phyloP scores from a whole-genome alignment of 2,113 vertebrate genomes.

The Saccopteryx leptura region DNA sequence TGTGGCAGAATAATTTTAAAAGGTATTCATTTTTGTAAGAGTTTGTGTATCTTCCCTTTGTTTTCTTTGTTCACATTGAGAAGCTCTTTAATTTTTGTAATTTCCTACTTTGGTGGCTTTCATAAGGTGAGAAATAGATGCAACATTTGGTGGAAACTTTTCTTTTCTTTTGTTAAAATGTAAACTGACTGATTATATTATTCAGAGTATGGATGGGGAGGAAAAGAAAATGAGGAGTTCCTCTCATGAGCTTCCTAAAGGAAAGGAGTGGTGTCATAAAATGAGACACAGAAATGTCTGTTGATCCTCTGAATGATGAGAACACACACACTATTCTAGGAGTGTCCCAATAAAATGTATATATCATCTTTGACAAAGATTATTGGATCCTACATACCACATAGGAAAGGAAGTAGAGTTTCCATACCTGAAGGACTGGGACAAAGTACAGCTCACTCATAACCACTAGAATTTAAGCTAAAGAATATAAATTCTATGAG shows the following conservation, averaged over 20 bases:
- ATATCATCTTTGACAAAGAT: background rate
- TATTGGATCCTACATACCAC: background rate
- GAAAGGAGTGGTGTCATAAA: background rate
- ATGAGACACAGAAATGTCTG: background rate
- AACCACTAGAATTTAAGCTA: background rate
- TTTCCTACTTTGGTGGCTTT: background rate
- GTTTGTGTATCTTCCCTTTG: background rate
- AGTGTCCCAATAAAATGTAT: background rate
- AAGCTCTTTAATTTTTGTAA: background rate
- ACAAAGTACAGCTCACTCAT: background rate
- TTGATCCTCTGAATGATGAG: background rate
- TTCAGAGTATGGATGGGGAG: rapidly evolving
- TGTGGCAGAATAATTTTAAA: background rate
- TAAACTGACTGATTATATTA: background rate
- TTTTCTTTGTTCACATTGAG: background rate
- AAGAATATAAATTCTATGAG: background rate
- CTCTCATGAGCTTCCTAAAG: background rate
- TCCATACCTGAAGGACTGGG: background rate
- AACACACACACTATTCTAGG: background rate
- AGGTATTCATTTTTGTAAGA: background rate
- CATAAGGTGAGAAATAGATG: background rate
- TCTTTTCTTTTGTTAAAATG: background rate
- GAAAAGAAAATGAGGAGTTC: background rate
- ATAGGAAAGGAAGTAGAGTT: background rate
- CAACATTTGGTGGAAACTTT: background rate